phyloP scores from a whole-genome alignment of 2,888 invertebrate species.

The Dryobota labecula region DNA sequence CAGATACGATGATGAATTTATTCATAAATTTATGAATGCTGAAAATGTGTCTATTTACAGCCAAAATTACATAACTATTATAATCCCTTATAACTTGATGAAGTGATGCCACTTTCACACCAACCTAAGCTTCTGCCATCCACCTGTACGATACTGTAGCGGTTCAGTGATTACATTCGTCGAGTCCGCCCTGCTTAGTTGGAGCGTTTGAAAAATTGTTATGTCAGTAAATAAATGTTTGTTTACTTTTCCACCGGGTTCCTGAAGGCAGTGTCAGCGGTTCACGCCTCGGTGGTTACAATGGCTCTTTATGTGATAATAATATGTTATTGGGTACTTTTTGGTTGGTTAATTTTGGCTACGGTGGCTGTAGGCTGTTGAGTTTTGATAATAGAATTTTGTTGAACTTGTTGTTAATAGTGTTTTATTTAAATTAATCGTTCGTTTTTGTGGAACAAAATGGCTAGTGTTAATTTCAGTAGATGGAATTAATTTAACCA shows the following conservation, averaged over 20 bases:
- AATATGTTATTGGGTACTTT: constrained; percentile 25
- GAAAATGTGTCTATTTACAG: background rate
- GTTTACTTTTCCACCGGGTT: constrained; percentile 57
- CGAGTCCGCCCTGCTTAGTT: constrained; percentile 59
- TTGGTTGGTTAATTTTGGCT: constrained; percentile 26
- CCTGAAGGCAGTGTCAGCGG: constrained; percentile 51
- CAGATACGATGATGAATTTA: too few species aligned
- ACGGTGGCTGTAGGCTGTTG: background rate
- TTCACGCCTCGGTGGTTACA: constrained; percentile 42
- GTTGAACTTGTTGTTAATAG: background rate
- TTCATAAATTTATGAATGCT: too few species aligned
- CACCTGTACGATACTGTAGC: constrained; percentile 19
- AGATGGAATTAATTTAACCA: too few species aligned
- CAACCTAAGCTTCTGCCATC: constrained; percentile 46
- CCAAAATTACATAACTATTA: background rate
- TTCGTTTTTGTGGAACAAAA: background rate
- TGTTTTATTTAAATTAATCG: background rate
- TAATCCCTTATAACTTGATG: background rate
- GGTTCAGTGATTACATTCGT: constrained; percentile 63
- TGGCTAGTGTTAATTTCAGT: background rate
- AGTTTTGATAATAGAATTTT: background rate
- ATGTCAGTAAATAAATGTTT: constrained; percentile 63
- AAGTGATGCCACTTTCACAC: background rate
- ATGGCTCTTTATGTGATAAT: constrained; percentile 50
- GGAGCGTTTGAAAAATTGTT: constrained; percentile 67